A percentile compares a stretch with the other conserved stretches of the same genome.
phyloP scores from a whole-genome alignment of 1,140 invertebrate genomes.

The Batillaria attramentaria region DNA sequence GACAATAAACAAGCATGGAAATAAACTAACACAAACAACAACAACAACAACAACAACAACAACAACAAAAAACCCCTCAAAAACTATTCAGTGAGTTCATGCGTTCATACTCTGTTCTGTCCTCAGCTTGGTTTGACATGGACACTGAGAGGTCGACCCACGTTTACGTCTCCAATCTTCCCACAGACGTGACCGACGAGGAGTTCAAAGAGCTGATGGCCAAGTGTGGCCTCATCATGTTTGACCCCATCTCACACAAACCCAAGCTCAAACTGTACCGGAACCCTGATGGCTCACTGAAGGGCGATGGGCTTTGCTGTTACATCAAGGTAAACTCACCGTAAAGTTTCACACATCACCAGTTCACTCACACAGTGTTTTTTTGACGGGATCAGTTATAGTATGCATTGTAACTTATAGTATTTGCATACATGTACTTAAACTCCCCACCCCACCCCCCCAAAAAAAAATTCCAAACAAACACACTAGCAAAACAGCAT shows the following conservation, averaged over 20 bases:
- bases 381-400: too few relatives aligned
- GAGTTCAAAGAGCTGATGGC: constrained; percentile 88
- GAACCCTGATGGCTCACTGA: constrained; percentile 84
- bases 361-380: too few relatives aligned
- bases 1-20: not conserved
- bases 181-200: constrained; percentile 87
- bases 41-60: too few relatives aligned
- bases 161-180: constrained; percentile 96
- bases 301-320: constrained; percentile 97
- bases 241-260: constrained; percentile 85
- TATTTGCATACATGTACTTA: too few relatives aligned
- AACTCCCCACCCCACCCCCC: too few relatives aligned
- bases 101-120: constrained; percentile 9
- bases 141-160: constrained; percentile 95
- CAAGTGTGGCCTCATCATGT: constrained; percentile 96
- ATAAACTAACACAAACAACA: too few relatives aligned
- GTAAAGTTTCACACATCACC: not conserved
- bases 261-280: constrained; percentile 96
- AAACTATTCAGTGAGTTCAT: not conserved
- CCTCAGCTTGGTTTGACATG: constrained; percentile 89
- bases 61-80: too few relatives aligned
- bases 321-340: constrained; percentile 85
- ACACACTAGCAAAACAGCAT: too few relatives aligned
- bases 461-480: too few relatives aligned
- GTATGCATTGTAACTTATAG: too few relatives aligned